These are phyloP conservation scores for Thinocorus orbignyianus DNA, from an alignment of 2,113 vertebrate species.

Conservation along the genomic window DNA sequence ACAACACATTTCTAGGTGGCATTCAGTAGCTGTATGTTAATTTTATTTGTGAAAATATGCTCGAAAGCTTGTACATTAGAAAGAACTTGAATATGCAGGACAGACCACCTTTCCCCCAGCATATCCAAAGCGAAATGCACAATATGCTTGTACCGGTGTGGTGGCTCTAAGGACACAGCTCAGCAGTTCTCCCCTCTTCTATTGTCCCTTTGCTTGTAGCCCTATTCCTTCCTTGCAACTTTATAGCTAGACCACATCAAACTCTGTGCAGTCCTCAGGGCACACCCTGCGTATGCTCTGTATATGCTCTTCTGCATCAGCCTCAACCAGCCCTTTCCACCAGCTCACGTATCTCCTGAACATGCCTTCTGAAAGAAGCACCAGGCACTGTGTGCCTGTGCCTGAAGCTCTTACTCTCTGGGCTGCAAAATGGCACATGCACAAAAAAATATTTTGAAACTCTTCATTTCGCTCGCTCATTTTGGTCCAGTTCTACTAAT, in stretches of 20 bases:
- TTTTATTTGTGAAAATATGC: background rate
- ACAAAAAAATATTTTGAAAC: background rate
- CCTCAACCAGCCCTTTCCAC: background rate
- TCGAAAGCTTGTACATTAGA: background rate
- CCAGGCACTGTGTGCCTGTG: background rate
- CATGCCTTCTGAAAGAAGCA: background rate
- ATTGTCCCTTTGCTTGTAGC: background rate
- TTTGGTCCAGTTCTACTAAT: background rate
- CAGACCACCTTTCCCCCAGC: background rate
- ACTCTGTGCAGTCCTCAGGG: background rate
- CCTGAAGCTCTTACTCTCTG: background rate
- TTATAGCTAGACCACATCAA: background rate
- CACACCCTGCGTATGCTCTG: background rate
- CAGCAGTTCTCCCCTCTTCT: background rate
- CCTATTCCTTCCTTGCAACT: background rate
- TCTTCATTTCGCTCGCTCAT: background rate
- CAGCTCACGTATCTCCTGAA: background rate
- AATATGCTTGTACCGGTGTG: background rate
- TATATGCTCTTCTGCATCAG: background rate
- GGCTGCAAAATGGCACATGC: background rate
- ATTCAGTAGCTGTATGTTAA: background rate
- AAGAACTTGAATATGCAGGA: background rate
- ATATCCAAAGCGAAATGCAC: background rate
- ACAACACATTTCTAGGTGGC: background rate
- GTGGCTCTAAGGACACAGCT: background rate